Conservation (phyloP, 2,888 invertebrate species). For the Reticulitermes lucifugus region DNA sequence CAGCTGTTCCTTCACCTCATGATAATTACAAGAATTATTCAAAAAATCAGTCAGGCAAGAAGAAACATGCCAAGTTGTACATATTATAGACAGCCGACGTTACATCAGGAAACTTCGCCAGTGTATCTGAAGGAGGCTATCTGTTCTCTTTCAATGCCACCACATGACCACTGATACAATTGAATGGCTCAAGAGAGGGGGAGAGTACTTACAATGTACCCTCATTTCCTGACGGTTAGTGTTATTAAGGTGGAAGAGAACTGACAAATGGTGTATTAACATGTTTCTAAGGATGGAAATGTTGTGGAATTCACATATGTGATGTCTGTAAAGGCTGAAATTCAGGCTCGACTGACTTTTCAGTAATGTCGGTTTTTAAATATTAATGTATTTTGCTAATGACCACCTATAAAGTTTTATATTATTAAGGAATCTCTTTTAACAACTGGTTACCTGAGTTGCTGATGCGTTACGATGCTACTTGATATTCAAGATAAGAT, state of each 20-base stretch:
- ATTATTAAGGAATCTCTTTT: background rate
- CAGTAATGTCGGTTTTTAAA: slow-evolving; percentile 20
- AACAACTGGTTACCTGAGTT: background rate
- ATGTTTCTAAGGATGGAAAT: background rate
- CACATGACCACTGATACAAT: slow-evolving; percentile 39
- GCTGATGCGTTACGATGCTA: background rate
- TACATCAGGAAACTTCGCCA: background rate
- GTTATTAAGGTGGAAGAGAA: background rate
- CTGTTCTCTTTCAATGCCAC: slow-evolving; percentile 44
- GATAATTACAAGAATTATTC: slow-evolving; percentile 52
- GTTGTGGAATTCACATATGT: background rate
- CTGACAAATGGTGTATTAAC: background rate
- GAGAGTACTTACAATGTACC: background rate
- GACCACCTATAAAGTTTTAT: background rate
- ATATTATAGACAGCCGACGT: slow-evolving; percentile 24
- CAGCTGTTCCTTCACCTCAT: slow-evolving; percentile 43
- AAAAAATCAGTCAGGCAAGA: slow-evolving; percentile 49
- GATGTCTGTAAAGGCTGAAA: background rate
- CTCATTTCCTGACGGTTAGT: slow-evolving; percentile 19
- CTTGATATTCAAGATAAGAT: no score
- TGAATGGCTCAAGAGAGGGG: background rate
- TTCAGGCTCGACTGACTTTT: background rate
- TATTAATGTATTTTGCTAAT: slow-evolving; percentile 1
- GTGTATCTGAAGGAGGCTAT: slow-evolving; percentile 8
- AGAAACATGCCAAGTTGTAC: slow-evolving; percentile 41